A percentile compares a stretch with the other conserved stretches of the same genome.
Evolutionary conservation across 2,113 vertebrate genomes (phyloP).

Genomic region (Myocastor coypus): DNA sequence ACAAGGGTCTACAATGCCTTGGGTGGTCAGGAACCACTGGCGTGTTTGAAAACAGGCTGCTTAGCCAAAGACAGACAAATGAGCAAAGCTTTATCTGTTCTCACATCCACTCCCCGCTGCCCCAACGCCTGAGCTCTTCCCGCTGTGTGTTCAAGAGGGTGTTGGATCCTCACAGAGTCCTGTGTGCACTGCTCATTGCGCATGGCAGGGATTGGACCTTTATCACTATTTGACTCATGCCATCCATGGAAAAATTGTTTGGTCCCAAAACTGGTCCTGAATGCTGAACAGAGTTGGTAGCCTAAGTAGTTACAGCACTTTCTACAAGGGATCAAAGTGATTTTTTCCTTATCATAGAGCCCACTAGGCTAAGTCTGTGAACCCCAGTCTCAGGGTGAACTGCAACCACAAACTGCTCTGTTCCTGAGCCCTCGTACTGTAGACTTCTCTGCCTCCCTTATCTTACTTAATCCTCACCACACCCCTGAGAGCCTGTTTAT

Average conservation of each 20-base stretch:
- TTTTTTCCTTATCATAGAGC: not conserved
- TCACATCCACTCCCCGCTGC: not conserved
- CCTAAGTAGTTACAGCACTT: not conserved
- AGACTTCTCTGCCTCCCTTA: not conserved
- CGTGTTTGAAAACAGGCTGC: not conserved
- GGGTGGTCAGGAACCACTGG: not conserved
- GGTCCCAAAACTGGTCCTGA: not conserved
- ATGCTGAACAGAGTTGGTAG: not conserved
- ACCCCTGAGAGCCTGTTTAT: not conserved
- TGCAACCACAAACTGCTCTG: not conserved
- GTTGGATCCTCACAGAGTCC: not conserved
- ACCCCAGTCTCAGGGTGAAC: not conserved
- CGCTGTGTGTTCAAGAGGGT: not conserved
- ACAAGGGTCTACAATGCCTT: not conserved
- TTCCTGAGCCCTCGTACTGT: accelerated
- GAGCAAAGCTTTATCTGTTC: not conserved
- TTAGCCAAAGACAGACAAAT: not conserved
- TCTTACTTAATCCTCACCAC: not conserved
- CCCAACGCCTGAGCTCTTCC: not conserved
- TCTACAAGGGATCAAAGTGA: not conserved
- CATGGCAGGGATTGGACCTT: too few relatives aligned
- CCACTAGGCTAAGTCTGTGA: too few relatives aligned
- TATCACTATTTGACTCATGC: not conserved
- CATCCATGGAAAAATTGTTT: not conserved
- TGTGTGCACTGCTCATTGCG: not conserved